Evolutionary conservation across 2,113 vertebrate species (phyloP).

Genomic region (Philantomba maxwellii): DNA sequence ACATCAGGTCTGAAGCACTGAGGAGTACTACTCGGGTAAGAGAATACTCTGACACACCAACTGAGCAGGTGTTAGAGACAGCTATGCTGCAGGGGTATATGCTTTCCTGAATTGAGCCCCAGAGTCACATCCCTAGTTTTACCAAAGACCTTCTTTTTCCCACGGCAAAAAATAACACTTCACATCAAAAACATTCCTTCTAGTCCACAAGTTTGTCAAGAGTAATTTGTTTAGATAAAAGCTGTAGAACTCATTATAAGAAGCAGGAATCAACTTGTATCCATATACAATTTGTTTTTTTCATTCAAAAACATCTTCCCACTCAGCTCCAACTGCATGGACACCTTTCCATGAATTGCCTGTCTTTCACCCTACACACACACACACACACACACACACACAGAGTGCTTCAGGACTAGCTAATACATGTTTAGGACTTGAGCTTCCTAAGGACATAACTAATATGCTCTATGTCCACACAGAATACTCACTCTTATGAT

Average conservation of each 20-base stretch:
- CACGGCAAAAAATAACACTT: background rate
- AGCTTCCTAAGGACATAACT: background rate
- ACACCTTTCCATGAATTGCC: background rate
- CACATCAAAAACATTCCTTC: background rate
- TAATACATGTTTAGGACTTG: background rate
- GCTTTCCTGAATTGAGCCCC: background rate
- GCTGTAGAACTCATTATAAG: background rate
- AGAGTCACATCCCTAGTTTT: background rate
- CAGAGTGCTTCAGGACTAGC: background rate
- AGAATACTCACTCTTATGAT: background rate
- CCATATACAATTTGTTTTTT: background rate
- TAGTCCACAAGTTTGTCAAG: background rate
- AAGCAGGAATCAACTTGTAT: background rate
- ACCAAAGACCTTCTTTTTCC: background rate
- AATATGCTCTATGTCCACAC: background rate
- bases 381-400: background rate
- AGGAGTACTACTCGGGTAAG: background rate
- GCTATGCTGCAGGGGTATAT: background rate
- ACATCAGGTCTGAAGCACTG: background rate
- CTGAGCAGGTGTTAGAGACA: background rate
- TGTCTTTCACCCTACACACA: background rate
- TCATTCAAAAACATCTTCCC: background rate
- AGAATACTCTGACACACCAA: background rate
- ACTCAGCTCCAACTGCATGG: background rate
- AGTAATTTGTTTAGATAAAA: slow-evolving; percentile 2